Base-by-base conservation (phyloP, 2,113 vertebrate species). In the Oncorhynchus nerka region DNA sequence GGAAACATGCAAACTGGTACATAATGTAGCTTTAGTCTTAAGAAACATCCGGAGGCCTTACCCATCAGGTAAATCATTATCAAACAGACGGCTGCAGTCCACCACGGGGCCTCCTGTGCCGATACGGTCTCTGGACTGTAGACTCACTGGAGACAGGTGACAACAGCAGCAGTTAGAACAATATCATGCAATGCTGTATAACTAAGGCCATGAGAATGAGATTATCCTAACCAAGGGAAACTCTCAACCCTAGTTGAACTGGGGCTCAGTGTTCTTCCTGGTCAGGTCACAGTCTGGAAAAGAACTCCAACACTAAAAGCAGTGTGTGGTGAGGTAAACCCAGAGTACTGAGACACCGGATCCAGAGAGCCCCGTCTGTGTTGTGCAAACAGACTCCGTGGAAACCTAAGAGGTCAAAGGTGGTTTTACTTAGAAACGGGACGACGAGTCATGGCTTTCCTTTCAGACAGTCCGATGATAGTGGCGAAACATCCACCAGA, bases 61-160 rank as follows among this genome's bases (percentile, higher is more conserved):
- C 97, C 97, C 97, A 32, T 98, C 97, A 6, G 97, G 97, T 76
- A 98, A 93, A 83, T 98, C 97, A 68, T 98, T 98, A 85, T 98
- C 96, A 76, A 98, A 98, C 59, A 98, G 91, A 26, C 97, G 96
- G 87, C 96, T 98, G 92, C 97, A 98, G 78, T 98, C 97, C 78
- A 98, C 96, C 75, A 97, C 97, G 70, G 97, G 96, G 66, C 97
- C 97, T 88, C 96, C 97, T 32, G 94, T 94, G 79, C 97, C 97
- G 80, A 98, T 98, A 55, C 97, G 95, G 89, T 98, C 97, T 89
- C 97, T 94, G 83, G 97, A 98, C 87, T 98, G 97, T 77, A 98
- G 96, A 88, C 97, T 98, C 84, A 98, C 97, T 98, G 74, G 2
- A 34, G 9, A 49, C 34, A 28, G 20, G 55, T 15, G 30, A 48